Base-by-base conservation (phyloP, 2,113 vertebrate genomes). In the Coracopsis vasa region DNA sequence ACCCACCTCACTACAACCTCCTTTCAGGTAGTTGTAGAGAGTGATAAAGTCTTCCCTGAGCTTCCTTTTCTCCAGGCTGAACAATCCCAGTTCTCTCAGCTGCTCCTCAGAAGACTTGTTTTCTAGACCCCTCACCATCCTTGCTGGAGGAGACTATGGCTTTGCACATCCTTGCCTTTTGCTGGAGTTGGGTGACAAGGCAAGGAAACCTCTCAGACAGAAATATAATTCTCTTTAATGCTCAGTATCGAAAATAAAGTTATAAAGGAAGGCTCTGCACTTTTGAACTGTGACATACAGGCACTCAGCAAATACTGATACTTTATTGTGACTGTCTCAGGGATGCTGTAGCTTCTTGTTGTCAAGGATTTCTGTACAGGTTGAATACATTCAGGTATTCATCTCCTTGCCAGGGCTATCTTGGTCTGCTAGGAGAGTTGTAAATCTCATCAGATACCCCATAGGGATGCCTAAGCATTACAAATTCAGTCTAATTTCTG, bases 401-500 rank as follows among this genome's bases (percentile, higher is more conserved):
- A 35, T 89, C 47, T 75, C 47, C 35, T 81, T 82, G 56, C 69
- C 51, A 67, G 35, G 39, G 42, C 47, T 90, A 48, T 72, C 60
- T 78, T 71, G 44, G 65, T 65, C 56, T 87, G 51, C 44, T 89
- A 75, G 19, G 7, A 54, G 72, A 90, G 51, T 27, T 61, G 47
- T 47, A 84, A 93, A 80, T 95, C 61, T 94, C 80, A 81, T 81
- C 69, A 79, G 80, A 62, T 92, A 28, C 67, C 67, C 75, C 64
- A 61, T 35, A 91, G 51, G 44, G 56, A 84, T 35, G 33, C 39
- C 48, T 74, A 84, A 75, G 61, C 65, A 81, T 87, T 85, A 53
- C 61, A 82, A 92, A 92, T 79, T 91, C 51, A 75, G 29, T 81
- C 47, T 95, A 53, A 91, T 87, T 93, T 89, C 39, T 86, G 92